A percentile compares a stretch with the other conserved stretches of the same genome.
These are phyloP conservation scores for Neoscelio sp. DNA, from an alignment of 2,888 invertebrate species.

Conservation along the genomic window DNA sequence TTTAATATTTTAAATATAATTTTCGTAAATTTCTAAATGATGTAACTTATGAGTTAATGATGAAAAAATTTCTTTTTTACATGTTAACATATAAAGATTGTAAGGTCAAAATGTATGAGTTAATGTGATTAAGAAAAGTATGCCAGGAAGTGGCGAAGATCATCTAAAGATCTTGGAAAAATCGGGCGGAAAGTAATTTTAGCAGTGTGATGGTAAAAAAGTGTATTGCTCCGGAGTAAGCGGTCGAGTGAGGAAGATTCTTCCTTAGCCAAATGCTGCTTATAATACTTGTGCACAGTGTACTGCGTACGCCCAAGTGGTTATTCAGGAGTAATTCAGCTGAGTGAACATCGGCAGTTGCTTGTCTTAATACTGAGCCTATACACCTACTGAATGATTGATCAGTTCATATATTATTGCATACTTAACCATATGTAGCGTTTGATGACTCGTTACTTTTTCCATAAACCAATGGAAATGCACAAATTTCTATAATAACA, in stretches of 20 bases:
- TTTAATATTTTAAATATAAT: not conserved
- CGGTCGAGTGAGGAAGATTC: slow-evolving; percentile 65
- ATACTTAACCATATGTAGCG: slow-evolving; percentile 6
- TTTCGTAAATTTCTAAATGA: not conserved
- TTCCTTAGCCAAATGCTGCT: slow-evolving; percentile 61
- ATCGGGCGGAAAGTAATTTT: slow-evolving; percentile 72
- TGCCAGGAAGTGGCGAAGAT: slow-evolving; percentile 41
- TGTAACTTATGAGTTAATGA: not conserved
- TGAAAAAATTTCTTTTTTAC: not conserved
- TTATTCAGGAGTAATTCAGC: slow-evolving; percentile 74
- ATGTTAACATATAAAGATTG: not conserved
- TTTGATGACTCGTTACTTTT: slow-evolving; percentile 15
- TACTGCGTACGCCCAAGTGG: slow-evolving; percentile 69
- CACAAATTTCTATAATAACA: no score
- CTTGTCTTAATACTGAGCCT: slow-evolving; percentile 70
- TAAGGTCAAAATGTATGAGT: slow-evolving; percentile 12
- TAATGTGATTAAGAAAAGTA: slow-evolving; percentile 51
- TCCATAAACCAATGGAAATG: not conserved
- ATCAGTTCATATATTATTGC: slow-evolving; percentile 33
- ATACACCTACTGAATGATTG: slow-evolving; percentile 36
- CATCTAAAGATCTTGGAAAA: slow-evolving; percentile 51
- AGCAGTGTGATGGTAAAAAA: slow-evolving; percentile 68
- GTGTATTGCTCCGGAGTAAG: slow-evolving; percentile 66
- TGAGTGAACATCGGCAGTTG: slow-evolving; percentile 73
- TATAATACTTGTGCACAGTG: slow-evolving; percentile 66